Percentiles rank a stretch among this genome's conserved stretches.
phyloP scores from a whole-genome alignment of 2,113 vertebrate species.

The Oxyruncus cristatus region DNA sequence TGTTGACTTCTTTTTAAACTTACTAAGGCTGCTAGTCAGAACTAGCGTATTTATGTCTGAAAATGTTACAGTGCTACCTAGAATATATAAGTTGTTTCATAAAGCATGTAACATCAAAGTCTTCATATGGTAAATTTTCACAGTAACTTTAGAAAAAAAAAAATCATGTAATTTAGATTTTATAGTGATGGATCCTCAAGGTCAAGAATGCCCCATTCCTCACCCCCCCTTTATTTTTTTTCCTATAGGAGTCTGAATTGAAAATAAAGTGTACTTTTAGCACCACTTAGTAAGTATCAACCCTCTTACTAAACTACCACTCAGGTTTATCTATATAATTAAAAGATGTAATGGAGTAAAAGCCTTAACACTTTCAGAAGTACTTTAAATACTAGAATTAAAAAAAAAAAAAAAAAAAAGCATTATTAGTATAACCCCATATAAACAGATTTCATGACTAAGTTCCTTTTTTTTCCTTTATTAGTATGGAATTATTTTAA shows the following conservation, averaged over 20 bases:
- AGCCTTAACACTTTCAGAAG: neutral
- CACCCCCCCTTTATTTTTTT: neutral
- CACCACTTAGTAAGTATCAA: neutral
- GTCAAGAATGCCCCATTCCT: rapidly evolving
- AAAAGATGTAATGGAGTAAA: neutral
- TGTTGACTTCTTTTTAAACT: neutral
- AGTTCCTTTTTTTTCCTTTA: neutral
- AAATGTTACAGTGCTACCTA: neutral
- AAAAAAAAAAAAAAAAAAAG: neutral
- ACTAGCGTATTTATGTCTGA: rapidly evolving
- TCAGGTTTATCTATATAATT: neutral
- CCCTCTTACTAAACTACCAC: neutral
- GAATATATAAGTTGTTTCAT: neutral
- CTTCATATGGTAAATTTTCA: neutral
- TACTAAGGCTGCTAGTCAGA: neutral
- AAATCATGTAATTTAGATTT: neutral
- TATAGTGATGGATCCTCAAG: neutral
- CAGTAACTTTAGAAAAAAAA: neutral
- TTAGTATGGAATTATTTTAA: neutral
- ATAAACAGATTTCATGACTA: neutral
- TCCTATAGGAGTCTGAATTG: neutral
- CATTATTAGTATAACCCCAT: neutral
- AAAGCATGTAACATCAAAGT: neutral
- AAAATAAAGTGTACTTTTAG: neutral
- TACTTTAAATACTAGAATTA: neutral